phyloP scores from a whole-genome alignment of 2,888 invertebrate species.

The Arge pagana region DNA sequence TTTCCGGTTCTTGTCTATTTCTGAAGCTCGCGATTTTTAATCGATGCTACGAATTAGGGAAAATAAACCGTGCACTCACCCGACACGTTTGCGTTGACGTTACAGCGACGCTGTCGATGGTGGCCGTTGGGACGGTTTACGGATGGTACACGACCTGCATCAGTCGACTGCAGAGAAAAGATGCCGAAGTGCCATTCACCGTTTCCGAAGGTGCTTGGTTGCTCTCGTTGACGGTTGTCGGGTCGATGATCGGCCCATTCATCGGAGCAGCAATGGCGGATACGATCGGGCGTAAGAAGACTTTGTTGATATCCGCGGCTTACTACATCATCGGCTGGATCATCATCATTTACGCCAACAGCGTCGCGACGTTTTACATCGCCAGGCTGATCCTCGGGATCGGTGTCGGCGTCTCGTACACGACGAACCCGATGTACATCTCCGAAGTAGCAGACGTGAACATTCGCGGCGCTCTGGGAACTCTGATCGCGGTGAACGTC shows the following conservation, averaged over 20 bases:
- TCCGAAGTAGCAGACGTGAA: constrained; percentile 52
- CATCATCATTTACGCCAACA: constrained; percentile 44
- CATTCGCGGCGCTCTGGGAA: constrained; percentile 52
- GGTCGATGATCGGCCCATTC: constrained; percentile 53
- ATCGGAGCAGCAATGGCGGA: constrained; percentile 49
- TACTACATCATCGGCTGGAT: constrained; percentile 54
- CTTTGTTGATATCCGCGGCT: constrained; percentile 47
- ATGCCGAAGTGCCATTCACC: constrained; percentile 43
- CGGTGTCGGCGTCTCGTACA: constrained; percentile 53
- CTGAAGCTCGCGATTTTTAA: neutral
- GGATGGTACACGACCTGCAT: constrained; percentile 53
- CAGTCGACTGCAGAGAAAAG: constrained; percentile 35
- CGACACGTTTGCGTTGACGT: too few species aligned
- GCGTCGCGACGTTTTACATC: constrained; percentile 42
- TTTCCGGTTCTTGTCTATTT: constrained; percentile 21
- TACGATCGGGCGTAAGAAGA: constrained; percentile 46
- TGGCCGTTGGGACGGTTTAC: constrained; percentile 53
- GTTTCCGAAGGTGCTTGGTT: constrained; percentile 50
- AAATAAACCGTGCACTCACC: too few species aligned
- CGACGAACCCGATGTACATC: constrained; percentile 53
- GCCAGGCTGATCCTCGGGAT: constrained; percentile 49
- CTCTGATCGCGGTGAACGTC: constrained; percentile 52
- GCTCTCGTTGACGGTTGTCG: constrained; percentile 51
- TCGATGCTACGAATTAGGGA: too few species aligned
- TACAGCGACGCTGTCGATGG: constrained; percentile 55